Conservation (phyloP, 2,113 vertebrate genomes). For the Leucopsar rothschildi region DNA sequence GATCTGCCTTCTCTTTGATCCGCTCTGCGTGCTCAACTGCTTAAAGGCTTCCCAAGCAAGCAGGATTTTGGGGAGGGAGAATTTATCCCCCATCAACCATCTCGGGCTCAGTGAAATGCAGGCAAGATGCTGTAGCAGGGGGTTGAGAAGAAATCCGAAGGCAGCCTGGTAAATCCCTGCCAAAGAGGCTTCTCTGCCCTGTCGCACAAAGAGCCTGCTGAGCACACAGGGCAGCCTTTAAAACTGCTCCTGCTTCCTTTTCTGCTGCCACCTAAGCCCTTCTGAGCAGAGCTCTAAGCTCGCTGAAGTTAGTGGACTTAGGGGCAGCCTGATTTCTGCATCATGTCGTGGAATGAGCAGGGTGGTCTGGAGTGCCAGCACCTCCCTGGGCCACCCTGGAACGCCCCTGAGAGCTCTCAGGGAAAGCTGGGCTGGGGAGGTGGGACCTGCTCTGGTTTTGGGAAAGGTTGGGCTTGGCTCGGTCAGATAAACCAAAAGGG, state of each 20-base stretch:
- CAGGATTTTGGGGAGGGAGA: conserved; percentile 16
- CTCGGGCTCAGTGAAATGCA: neutral
- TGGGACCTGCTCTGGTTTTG: accelerated
- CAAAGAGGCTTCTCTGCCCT: conserved; percentile 33
- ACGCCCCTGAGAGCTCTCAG: accelerated
- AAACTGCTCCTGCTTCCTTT: neutral
- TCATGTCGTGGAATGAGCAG: accelerated
- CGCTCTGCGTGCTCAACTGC: neutral
- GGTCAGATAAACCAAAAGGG: neutral
- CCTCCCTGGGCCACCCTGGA: neutral
- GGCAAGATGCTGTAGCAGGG: neutral
- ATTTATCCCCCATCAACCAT: neutral
- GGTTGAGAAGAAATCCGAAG: neutral
- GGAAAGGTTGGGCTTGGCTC: neutral
- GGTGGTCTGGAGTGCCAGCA: neutral
- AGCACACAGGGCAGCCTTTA: neutral
- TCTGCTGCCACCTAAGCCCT: neutral
- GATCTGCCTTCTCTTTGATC: conserved; percentile 42
- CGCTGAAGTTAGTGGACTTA: neutral
- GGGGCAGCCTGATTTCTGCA: neutral
- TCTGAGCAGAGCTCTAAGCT: conserved; percentile 28
- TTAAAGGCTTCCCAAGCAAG: conserved; percentile 49
- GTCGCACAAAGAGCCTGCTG: neutral
- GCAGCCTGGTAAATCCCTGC: conserved; percentile 25
- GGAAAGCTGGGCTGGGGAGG: accelerated